Evolutionary conservation across 2,113 vertebrate genomes (phyloP).

Genomic region (Seriola quinqueradiata): DNA sequence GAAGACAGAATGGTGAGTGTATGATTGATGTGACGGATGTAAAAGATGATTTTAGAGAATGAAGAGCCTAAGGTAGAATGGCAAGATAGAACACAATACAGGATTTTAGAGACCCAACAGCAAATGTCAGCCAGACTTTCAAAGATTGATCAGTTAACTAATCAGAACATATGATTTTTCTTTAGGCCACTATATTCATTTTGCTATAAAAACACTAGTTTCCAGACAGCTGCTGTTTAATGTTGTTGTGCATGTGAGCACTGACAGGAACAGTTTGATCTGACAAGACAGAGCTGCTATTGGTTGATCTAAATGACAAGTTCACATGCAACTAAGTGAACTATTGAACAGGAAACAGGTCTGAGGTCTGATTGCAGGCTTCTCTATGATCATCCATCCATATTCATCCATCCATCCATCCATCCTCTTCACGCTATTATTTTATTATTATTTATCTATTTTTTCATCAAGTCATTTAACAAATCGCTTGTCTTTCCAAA

Average conservation of each 20-base stretch:
- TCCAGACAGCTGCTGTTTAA: constrained; percentile 9
- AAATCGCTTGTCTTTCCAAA: background rate
- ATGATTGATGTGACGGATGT: too few relatives aligned
- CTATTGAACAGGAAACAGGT: constrained; percentile 14
- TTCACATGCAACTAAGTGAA: constrained; percentile 27
- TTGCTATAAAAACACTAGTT: background rate
- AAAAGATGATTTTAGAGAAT: too few relatives aligned
- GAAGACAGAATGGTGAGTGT: too few relatives aligned
- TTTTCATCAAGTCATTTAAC: too few relatives aligned
- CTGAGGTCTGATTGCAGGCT: background rate
- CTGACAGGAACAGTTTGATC: constrained; percentile 21
- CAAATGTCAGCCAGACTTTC: too few relatives aligned
- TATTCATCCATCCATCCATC: constrained; percentile 1
- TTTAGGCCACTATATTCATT: too few relatives aligned
- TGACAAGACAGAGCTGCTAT: constrained; percentile 26
- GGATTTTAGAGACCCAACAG: too few relatives aligned
- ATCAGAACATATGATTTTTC: too few relatives aligned
- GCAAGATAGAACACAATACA: too few relatives aligned
- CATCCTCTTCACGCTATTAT: too few relatives aligned
- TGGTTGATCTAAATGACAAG: constrained; percentile 35
- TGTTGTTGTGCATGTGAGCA: background rate
- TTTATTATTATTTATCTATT: background rate
- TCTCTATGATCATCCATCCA: background rate
- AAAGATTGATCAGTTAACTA: too few relatives aligned
- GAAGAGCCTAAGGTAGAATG: too few relatives aligned